phyloP scores from a whole-genome alignment of 1,140 invertebrate genomes.

The Drusus annulatus region DNA sequence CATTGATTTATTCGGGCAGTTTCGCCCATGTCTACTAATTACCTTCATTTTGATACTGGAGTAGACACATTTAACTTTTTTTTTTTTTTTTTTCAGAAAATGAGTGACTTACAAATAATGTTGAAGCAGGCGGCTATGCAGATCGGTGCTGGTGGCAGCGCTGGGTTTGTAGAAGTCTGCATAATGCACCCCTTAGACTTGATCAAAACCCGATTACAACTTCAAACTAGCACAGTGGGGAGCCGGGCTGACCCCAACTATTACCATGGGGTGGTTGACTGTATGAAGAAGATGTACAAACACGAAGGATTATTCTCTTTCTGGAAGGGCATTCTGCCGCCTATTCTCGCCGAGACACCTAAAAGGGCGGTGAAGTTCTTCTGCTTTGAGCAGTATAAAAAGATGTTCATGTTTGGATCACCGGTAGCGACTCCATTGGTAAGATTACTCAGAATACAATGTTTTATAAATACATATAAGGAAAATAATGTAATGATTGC shows the following conservation, averaged over 20 bases:
- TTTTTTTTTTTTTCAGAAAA: slow-evolving; percentile 56
- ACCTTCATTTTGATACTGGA: no score
- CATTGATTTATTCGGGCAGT: no score
- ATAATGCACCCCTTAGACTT: slow-evolving; percentile 96
- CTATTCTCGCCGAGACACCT: slow-evolving; percentile 94
- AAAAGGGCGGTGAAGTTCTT: slow-evolving; percentile 95
- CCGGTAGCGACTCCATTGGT: slow-evolving; percentile 81
- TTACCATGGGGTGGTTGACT: slow-evolving; percentile 88
- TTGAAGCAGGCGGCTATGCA: slow-evolving; percentile 85
- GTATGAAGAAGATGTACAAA: slow-evolving; percentile 89
- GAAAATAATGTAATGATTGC: no score
- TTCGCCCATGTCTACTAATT: no score
- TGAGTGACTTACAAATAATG: slow-evolving; percentile 69
- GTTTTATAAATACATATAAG: no score
- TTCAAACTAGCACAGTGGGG: slow-evolving; percentile 65
- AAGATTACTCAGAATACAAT: slow-evolving; percentile 59
- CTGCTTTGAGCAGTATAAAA: slow-evolving; percentile 94
- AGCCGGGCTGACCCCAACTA: slow-evolving; percentile 73
- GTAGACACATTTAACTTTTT: not conserved
- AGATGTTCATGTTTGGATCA: slow-evolving; percentile 84
- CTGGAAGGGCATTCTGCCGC: slow-evolving; percentile 94
- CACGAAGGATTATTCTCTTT: slow-evolving; percentile 87
- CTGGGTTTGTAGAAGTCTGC: slow-evolving; percentile 94
- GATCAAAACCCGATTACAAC: slow-evolving; percentile 82
- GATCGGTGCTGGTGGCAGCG: slow-evolving; percentile 89